A percentile compares a stretch with the other conserved stretches of the same genome.
Evolutionary conservation across 2,888 invertebrate species (phyloP).

Genomic region (Byasa hedistus): DNA sequence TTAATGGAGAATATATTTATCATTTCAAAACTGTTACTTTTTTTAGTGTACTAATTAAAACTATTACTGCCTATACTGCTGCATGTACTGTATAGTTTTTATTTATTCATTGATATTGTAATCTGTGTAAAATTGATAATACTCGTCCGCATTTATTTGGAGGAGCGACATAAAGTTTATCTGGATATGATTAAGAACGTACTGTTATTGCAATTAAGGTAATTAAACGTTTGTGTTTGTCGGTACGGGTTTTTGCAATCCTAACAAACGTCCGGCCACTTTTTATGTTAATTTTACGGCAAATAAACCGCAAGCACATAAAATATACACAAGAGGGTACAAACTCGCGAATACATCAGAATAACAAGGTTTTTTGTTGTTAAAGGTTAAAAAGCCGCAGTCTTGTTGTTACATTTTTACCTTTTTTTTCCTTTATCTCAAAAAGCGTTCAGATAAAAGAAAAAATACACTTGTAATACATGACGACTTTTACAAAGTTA

Average conservation of each 20-base stretch:
- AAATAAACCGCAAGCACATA: conserved; percentile 25
- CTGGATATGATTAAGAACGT: not conserved
- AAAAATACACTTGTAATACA: not conserved
- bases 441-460: too few species aligned
- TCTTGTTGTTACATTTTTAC: not conserved
- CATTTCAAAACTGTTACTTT: too few species aligned
- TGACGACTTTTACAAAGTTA: not conserved
- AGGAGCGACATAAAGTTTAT: not conserved
- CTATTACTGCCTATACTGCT: too few species aligned
- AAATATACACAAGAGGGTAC: conserved; percentile 24
- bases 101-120: too few species aligned
- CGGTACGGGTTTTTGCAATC: conserved; percentile 17
- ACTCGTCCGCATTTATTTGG: too few species aligned
- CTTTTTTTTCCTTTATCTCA: not conserved
- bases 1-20: too few species aligned
- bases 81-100: too few species aligned
- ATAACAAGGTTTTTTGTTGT: conserved; percentile 18
- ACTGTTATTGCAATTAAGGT: conserved; percentile 11
- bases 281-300: conserved; percentile 24
- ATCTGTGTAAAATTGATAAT: too few species aligned
- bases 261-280: conserved; percentile 17
- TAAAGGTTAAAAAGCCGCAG: conserved; percentile 10
- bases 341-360: conserved; percentile 3
- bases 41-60: too few species aligned
- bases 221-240: conserved; percentile 2